Conservation (phyloP, 2,797 vertebrate species). For the Threskiornis aethiopicus region DNA sequence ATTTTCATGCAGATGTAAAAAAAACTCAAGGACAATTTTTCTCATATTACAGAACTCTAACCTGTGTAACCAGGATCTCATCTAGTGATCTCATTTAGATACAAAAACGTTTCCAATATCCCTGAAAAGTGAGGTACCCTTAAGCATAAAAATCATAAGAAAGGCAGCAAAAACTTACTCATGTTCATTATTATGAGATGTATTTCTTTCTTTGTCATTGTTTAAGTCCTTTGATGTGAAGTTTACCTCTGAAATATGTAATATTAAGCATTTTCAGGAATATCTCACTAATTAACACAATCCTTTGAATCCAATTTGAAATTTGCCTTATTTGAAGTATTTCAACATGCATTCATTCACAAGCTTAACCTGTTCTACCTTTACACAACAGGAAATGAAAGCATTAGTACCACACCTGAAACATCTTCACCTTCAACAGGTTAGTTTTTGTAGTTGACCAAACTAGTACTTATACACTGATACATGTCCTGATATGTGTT, state of each 20-base stretch:
- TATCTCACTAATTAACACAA: not conserved
- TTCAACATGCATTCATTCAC: not conserved
- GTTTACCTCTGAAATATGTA: not conserved
- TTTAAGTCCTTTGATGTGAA: not conserved
- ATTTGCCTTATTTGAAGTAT: not conserved
- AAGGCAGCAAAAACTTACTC: not conserved
- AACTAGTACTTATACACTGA: not conserved
- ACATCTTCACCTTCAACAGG: conserved; percentile 14
- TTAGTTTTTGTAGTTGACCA: not conserved
- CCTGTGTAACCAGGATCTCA: not conserved
- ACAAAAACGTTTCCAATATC: not conserved
- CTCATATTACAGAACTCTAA: not conserved
- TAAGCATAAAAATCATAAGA: not conserved
- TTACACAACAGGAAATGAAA: not conserved
- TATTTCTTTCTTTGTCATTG: not conserved
- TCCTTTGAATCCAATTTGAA: not conserved
- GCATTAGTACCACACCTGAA: not conserved
- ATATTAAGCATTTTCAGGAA: not conserved
- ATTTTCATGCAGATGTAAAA: not conserved
- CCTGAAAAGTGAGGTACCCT: not conserved
- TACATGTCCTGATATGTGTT: not conserved
- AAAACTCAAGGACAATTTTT: not conserved
- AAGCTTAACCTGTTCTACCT: not conserved
- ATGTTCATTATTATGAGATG: not conserved
- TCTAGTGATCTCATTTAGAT: not conserved